Evolutionary conservation across 1,140 invertebrate species (phyloP).

Genomic region (Melipona quadrifasciata): DNA sequence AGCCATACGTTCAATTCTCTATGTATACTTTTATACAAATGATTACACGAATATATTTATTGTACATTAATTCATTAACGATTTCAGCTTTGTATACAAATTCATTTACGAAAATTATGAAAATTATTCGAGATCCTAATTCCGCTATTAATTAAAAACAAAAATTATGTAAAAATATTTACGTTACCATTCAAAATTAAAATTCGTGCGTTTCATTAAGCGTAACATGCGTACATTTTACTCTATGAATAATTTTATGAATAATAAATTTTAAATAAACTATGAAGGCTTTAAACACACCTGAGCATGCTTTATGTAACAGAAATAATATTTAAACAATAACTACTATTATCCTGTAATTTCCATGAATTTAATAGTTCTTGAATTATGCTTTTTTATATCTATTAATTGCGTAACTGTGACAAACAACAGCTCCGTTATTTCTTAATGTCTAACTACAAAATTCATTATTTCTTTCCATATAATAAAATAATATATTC

Average conservation of each 20-base stretch:
- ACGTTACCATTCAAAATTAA: background rate
- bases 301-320: constrained; percentile 30
- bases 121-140: constrained; percentile 55
- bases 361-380: constrained; percentile 44
- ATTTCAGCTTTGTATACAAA: constrained; percentile 62
- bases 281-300: constrained; percentile 9
- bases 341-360: constrained; percentile 39
- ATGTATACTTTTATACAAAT: constrained; percentile 22
- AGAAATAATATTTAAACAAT: constrained; percentile 57
- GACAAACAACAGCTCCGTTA: constrained; percentile 69
- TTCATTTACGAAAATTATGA: constrained; percentile 56
- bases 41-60: constrained; percentile 58
- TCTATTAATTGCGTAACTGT: constrained; percentile 65
- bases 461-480: constrained; percentile 71
- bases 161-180: constrained; percentile 7
- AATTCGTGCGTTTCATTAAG: constrained; percentile 34
- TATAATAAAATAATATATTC: constrained; percentile 80
- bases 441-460: constrained; percentile 70
- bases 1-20: background rate
- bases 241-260: constrained; percentile 48
- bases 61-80: constrained; percentile 66
- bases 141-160: constrained; percentile 32
- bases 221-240: constrained; percentile 20
- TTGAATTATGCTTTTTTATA: constrained; percentile 55
- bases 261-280: constrained; percentile 37